Conservation (phyloP, 1,140 invertebrate genomes). For the Drosophila paulistorum region DNA sequence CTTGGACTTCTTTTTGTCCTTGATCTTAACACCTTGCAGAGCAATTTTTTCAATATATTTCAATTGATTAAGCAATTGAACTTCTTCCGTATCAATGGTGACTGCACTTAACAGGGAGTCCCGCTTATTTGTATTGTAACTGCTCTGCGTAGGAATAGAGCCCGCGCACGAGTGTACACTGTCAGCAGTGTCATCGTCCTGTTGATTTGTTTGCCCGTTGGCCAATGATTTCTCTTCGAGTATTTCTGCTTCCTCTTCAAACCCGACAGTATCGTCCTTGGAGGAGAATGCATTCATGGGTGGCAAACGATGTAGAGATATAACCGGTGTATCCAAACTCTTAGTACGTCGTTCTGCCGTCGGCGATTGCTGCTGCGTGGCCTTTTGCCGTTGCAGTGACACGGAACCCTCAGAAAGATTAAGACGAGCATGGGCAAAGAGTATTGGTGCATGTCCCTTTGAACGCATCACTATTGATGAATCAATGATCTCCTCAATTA, state of each 20-base stretch:
- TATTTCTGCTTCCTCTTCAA: constrained; percentile 87
- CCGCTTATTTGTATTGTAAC: constrained; percentile 48
- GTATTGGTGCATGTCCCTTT: constrained; percentile 89
- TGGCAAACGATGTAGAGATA: constrained; percentile 89
- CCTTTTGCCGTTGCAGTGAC: constrained; percentile 88
- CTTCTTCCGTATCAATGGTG: constrained; percentile 85
- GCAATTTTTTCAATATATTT: constrained; percentile 80
- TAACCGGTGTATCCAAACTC: constrained; percentile 92
- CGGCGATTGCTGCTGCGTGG: constrained; percentile 87
- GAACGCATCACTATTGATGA: constrained; percentile 83
- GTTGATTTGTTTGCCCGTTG: constrained; percentile 29
- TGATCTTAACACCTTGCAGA: constrained; percentile 82
- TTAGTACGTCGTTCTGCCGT: constrained; percentile 89
- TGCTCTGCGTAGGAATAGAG: constrained; percentile 75
- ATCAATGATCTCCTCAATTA: constrained; percentile 82
- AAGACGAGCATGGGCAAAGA: constrained; percentile 90
- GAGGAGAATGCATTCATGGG: constrained; percentile 93
- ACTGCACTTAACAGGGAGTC: constrained; percentile 78
- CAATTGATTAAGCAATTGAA: constrained; percentile 83
- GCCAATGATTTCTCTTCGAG: constrained; percentile 85
- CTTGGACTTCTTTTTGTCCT: constrained; percentile 80
- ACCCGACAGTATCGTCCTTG: constrained; percentile 92
- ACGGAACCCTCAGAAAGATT: constrained; percentile 92
- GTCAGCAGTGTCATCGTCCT: constrained; percentile 73
- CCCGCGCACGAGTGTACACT: constrained; percentile 80